phyloP scores from a whole-genome alignment of 2,888 invertebrate genomes.

The Tinea trinotella region DNA sequence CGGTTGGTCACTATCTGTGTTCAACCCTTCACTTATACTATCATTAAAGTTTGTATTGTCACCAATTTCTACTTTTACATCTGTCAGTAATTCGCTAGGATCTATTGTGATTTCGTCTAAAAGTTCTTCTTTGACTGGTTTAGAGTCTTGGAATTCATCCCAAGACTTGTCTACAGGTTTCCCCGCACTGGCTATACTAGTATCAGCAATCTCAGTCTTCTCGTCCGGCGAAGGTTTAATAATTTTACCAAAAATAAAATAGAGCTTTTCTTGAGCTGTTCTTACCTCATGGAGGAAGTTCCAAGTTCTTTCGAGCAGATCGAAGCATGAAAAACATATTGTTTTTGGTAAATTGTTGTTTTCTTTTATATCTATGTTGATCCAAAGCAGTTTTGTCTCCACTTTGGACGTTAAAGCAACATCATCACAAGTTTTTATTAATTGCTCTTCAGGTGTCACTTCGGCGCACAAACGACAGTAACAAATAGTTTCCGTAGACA shows the following conservation, averaged over 20 bases:
- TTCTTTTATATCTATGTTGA: constrained; percentile 49
- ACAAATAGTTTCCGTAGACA: constrained; percentile 42
- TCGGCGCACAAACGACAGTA: constrained; percentile 62
- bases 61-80: constrained; percentile 36
- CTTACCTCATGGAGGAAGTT: constrained; percentile 49
- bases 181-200: constrained; percentile 27
- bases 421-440: constrained; percentile 50
- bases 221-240: constrained; percentile 20
- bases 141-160: constrained; percentile 43
- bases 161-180: constrained; percentile 50
- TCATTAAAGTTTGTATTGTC: constrained; percentile 24
- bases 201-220: constrained; percentile 17
- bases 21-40: constrained; percentile 23
- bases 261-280: constrained; percentile 47
- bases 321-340: constrained; percentile 61
- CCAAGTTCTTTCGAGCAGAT: constrained; percentile 56
- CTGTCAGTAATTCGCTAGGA: constrained; percentile 31
- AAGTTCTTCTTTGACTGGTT: constrained; percentile 40
- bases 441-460: constrained; percentile 41
- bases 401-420: constrained; percentile 49
- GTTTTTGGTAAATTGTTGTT: constrained; percentile 42
- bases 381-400: constrained; percentile 52
- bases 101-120: constrained; percentile 31
- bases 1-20: constrained; percentile 49
- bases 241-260: constrained; percentile 34